Percentiles rank a stretch among this genome's conserved stretches.
Conservation (phyloP, 2,113 vertebrate species). For the Pica pica region DNA sequence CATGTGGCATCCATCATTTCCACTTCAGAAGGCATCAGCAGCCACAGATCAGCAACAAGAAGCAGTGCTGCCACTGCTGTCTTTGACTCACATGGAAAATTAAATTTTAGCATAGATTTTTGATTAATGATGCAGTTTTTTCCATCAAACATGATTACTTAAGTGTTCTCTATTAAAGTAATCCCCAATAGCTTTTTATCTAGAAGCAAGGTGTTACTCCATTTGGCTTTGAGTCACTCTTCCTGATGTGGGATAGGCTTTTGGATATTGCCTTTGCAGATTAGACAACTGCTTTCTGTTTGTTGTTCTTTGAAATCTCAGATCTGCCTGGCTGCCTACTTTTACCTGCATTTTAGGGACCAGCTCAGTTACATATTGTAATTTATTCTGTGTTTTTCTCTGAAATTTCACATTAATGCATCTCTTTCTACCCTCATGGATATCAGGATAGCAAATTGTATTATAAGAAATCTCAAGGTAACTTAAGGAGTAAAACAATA, state of each 20-base stretch:
- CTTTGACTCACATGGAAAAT: conserved; percentile 73
- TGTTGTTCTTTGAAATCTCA: background rate
- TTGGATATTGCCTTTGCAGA: background rate
- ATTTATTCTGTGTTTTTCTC: background rate
- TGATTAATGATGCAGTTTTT: conserved; percentile 72
- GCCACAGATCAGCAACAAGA: conserved; percentile 71
- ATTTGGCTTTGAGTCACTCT: conserved; percentile 42
- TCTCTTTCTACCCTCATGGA: background rate
- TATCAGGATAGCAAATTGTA: background rate
- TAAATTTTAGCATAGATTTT: conserved; percentile 77
- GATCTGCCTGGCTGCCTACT: background rate
- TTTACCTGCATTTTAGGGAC: background rate
- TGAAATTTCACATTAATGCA: background rate
- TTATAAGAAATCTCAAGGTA: background rate
- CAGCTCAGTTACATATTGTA: background rate
- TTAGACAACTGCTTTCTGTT: background rate
- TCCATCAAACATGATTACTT: conserved; percentile 73
- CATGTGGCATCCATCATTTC: conserved; percentile 80
- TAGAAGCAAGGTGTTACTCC: conserved; percentile 41
- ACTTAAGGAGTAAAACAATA: background rate
- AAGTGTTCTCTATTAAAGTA: conserved; percentile 69
- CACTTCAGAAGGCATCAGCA: conserved; percentile 76
- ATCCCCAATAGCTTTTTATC: conserved; percentile 51
- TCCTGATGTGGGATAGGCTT: background rate
- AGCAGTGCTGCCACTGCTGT: conserved; percentile 60